Percentiles rank a stretch among this genome's conserved stretches.
phyloP scores from a whole-genome alignment of 2,888 invertebrate genomes.

The Tethea ocularis region DNA sequence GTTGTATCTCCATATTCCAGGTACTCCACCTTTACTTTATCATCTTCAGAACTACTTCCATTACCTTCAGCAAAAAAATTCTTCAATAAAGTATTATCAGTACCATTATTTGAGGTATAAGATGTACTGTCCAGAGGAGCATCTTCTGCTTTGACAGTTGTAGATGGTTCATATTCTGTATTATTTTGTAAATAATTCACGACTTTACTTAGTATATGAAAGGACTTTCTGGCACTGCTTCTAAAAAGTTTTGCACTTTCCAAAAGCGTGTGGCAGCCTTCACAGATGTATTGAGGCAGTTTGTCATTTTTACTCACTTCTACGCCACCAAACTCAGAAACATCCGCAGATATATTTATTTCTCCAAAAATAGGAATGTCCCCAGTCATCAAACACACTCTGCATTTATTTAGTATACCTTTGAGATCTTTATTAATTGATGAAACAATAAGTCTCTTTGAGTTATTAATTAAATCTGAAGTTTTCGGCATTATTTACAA shows the following conservation, averaged over 20 bases:
- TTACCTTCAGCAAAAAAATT: not conserved
- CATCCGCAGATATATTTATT: constrained; percentile 27
- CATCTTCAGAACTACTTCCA: not conserved
- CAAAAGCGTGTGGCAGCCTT: constrained; percentile 27
- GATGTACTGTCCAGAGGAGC: constrained; percentile 8
- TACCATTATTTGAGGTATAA: not conserved
- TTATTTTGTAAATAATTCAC: constrained; percentile 10
- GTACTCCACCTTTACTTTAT: not conserved
- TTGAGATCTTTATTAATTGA: not conserved
- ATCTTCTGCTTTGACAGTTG: constrained; percentile 22
- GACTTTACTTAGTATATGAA: constrained; percentile 19
- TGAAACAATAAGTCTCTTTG: no score
- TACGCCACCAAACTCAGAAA: constrained; percentile 29
- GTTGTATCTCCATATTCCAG: not conserved
- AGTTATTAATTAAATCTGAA: no score
- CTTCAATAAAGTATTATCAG: not conserved
- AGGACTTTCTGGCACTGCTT: constrained; percentile 28
- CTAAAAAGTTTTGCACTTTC: constrained; percentile 36
- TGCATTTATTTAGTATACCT: constrained; percentile 23
- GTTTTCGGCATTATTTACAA: no score
- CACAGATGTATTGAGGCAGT: constrained; percentile 37
- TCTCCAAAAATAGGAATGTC: constrained; percentile 37
- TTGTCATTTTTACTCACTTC: constrained; percentile 27
- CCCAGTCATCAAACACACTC: constrained; percentile 38
- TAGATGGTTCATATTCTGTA: constrained; percentile 21